Conservation (phyloP, 2,888 invertebrate genomes). For the Drosophila gaucha region DNA sequence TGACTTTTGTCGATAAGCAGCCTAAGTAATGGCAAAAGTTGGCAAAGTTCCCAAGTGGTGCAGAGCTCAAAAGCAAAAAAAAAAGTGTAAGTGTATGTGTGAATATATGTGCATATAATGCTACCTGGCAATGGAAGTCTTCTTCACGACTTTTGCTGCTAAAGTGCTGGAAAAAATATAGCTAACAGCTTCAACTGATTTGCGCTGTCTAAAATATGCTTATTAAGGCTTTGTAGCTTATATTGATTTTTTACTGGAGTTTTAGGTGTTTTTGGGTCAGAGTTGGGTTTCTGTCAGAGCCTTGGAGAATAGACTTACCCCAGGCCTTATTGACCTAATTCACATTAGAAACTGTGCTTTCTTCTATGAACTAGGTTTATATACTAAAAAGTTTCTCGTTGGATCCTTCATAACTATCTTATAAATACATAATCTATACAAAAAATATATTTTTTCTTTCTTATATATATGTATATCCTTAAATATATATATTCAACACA, state of each 20-base stretch:
- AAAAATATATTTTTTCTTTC: no score
- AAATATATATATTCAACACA: no score
- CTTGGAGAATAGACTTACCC: no score
- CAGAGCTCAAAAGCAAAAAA: neutral
- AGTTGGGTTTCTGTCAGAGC: no score
- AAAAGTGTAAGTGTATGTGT: neutral
- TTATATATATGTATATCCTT: no score
- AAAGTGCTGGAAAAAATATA: constrained; percentile 1
- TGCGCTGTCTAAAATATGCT: neutral
- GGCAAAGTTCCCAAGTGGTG: constrained; percentile 36
- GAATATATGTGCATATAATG: neutral
- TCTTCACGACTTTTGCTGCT: constrained; percentile 34
- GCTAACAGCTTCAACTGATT: constrained; percentile 6
- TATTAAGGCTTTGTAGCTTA: neutral
- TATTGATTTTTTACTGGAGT: neutral
- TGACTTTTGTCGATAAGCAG: constrained; percentile 74
- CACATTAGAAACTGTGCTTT: no score
- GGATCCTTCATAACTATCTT: no score
- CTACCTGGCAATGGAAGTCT: constrained; percentile 16
- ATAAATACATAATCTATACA: no score
- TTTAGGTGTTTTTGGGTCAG: no score
- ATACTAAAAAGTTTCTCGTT: no score
- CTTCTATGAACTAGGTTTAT: no score
- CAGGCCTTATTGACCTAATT: no score
- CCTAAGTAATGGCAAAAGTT: constrained; percentile 65